phyloP scores from a whole-genome alignment of 2,888 invertebrate species.

The Polyommatus iphigenia region DNA sequence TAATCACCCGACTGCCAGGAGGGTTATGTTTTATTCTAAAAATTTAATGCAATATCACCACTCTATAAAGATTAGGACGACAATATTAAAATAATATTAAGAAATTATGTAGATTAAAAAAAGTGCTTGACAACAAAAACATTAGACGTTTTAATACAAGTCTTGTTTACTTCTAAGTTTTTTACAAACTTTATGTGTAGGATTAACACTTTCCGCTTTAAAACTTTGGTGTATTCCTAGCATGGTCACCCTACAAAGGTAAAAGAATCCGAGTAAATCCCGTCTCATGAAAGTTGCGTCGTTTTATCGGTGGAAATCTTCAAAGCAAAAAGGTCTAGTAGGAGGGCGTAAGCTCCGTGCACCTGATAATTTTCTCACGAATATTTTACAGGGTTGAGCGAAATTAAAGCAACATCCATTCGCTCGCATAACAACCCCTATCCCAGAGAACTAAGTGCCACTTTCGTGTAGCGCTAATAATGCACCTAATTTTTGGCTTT shows the following conservation, averaged over 20 bases:
- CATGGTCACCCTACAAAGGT: constrained; percentile 26
- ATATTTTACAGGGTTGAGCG: constrained; percentile 42
- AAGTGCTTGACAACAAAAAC: too few species aligned
- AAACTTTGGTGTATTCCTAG: too few species aligned
- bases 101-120: too few species aligned
- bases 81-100: too few species aligned
- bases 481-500: constrained; percentile 23
- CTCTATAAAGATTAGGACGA: too few species aligned
- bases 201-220: too few species aligned
- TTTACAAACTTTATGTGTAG: too few species aligned
- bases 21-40: too few species aligned
- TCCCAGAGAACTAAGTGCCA: background rate
- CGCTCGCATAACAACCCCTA: constrained; percentile 32
- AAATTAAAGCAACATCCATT: constrained; percentile 40
- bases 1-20: too few species aligned
- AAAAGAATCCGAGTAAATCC: constrained; percentile 42
- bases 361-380: constrained; percentile 47
- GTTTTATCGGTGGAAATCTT: constrained; percentile 53
- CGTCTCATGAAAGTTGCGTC: constrained; percentile 53
- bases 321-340: constrained; percentile 52
- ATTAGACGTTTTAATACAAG: too few species aligned
- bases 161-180: too few species aligned
- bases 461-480: background rate
- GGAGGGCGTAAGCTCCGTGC: constrained; percentile 41
- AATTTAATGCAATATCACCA: too few species aligned